These are phyloP conservation scores for Liopterus haemorrhoidalis DNA, from an alignment of 2,888 invertebrate species.

Conservation along the genomic window DNA sequence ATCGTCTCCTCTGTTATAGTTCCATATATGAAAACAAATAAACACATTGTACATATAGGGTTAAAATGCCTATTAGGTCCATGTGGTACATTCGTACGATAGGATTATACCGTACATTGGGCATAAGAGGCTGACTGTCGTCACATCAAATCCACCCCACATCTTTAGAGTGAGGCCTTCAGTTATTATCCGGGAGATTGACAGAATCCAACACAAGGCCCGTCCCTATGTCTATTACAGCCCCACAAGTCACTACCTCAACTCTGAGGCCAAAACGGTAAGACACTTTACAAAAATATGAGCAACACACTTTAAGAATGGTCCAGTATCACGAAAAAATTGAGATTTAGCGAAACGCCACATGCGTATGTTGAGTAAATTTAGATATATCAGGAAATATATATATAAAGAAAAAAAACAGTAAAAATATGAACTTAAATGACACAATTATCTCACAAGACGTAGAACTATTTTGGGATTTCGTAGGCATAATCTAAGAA, in stretches of 20 bases:
- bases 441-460: too few relatives aligned
- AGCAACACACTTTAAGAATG: background rate
- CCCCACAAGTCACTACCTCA: slow-evolving; percentile 70
- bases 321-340: too few relatives aligned
- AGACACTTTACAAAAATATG: slow-evolving; percentile 34
- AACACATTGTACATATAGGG: too few relatives aligned
- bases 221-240: slow-evolving; percentile 58
- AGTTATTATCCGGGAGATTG: slow-evolving; percentile 61
- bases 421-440: too few relatives aligned
- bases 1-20: too few relatives aligned
- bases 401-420: too few relatives aligned
- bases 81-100: slow-evolving; percentile 46
- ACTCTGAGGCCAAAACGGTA: slow-evolving; percentile 70
- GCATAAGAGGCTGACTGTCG: slow-evolving; percentile 56
- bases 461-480: too few relatives aligned
- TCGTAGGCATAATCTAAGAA: too few relatives aligned
- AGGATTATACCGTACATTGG: slow-evolving; percentile 47
- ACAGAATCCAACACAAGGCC: slow-evolving; percentile 61
- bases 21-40: slow-evolving; percentile 28
- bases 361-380: too few relatives aligned
- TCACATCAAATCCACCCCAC: slow-evolving; percentile 53
- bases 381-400: too few relatives aligned
- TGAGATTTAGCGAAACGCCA: too few relatives aligned
- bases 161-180: slow-evolving; percentile 59
- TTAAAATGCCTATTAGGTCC: too few relatives aligned